Base-by-base conservation (phyloP, 2,113 vertebrate species). In the Pterocles orientalis region DNA sequence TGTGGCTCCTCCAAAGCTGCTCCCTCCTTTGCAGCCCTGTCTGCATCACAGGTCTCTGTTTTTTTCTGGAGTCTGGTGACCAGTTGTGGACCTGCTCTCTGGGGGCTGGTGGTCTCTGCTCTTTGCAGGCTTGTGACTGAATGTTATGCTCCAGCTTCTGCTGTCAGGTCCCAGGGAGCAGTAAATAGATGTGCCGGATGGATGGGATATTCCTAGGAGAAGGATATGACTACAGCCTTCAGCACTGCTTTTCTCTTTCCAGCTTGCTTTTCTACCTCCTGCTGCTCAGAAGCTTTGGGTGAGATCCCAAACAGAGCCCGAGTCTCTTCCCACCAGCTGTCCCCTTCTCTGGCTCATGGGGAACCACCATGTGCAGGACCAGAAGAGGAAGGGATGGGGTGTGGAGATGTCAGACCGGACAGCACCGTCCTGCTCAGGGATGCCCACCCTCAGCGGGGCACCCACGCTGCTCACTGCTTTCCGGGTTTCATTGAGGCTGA, bases 41-140 rank as follows among this genome's bases (percentile, higher is more conserved):
- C 43, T 64, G 53, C 13, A 0, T 9, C 28, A 18, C 50, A 34
- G 60, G 21, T 60, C 39, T 43, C 57, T 0, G n/a, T 0, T 11
- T n/a, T 34, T n/a, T 48, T 18, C 43, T 70, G 41, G 43, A n/a
- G 26, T 0, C 53, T 61, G 70, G n/a, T 68, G 71, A 68, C 21
- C 34, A 33, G 9, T 26, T 31, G 78, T 90, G 75, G 56, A 47
- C 66, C n/a, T 82, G 45, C 47, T 71, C 13, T 33, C 41, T 61
- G 81, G 28, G 29, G 1, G 48, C 56, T 79, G 56, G 3, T 56
- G 51, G 12, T 23, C 76, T 53, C 18, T 60, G 50, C 29, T 18
- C 68, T 66, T 18, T 31, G 6, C 25, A 21, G 36, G 9, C 66
- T 31, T 51, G 18, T 12, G 5, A 1, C n/a, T 11, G 39, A 77